Base-by-base conservation (phyloP, 2,113 vertebrate species). In the Hemibagrus wyckioides region DNA sequence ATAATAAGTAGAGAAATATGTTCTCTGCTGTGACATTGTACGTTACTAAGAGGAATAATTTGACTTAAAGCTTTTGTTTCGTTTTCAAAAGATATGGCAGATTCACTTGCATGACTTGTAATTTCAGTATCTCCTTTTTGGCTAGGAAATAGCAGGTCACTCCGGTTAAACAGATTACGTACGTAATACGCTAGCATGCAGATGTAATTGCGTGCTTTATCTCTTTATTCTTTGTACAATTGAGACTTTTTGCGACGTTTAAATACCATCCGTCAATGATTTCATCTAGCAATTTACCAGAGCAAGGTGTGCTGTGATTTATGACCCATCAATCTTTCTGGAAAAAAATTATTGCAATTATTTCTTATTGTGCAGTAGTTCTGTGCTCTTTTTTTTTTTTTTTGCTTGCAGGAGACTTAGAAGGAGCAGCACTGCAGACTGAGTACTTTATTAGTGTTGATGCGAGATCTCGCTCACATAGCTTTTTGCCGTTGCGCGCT, bases 141-240 rank as follows among this genome's bases (percentile, higher is more conserved):
- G 90, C 89, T 84, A 83, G 87, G 89, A 91, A 92, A 90, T 88
- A 88, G 41, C 23, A 90, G 93, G 89, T 87, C 90, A 83, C 89
- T 85, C 87, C 93, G 93, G 94, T 94, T 91, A 92, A 44, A 65
- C 89, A 92, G 89, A 84, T 88, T 90, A 89, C 89, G 81, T 90
- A 90, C 83, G 79, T 82, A 81, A 86, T 86, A 17, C 52, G 59
- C 52, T 76, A 23, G 84, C 17, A 10, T 79, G 21, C 56, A 75
- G 93, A 89, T 91, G 85, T 93, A 94, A 94, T 94, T 93, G 91
- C 39, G 77, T 91, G 89, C 87, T 93, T 94, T 94, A 94, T 94
- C 93, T 91, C 81, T 59, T 89, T 89, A 90, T 90, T 83, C 89
- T 93, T 90, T 88, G 77, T 87, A 86, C 77, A 88, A 77, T 86